A percentile compares a stretch with the other conserved stretches of the same genome.
Evolutionary conservation across 2,797 vertebrate genomes (phyloP).

Genomic region (Lepilemur ruficaudatus): DNA sequence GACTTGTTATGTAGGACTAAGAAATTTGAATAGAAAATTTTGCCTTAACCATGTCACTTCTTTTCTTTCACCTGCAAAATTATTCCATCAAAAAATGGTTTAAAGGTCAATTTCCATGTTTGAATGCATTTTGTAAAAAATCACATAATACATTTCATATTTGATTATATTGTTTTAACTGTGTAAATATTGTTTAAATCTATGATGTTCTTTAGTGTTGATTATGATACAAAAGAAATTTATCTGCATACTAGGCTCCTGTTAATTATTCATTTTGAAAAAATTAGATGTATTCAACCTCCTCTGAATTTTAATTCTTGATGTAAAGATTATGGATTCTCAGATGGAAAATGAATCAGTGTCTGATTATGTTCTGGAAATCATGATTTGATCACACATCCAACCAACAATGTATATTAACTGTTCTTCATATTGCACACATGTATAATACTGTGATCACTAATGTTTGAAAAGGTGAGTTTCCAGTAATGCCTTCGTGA

Average conservation of each 20-base stretch:
- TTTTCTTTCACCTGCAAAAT: not conserved
- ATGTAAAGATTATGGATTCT: not conserved
- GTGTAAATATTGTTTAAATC: not conserved
- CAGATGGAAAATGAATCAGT: not conserved
- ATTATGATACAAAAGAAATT: not conserved
- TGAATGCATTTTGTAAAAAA: not conserved
- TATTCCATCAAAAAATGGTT: not conserved
- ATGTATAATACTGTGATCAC: not conserved
- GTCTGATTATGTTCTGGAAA: not conserved
- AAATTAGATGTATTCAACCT: not conserved
- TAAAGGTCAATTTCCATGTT: not conserved
- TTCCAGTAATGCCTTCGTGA: not conserved
- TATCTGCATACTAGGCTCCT: not conserved
- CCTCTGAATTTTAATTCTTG: slow-evolving; percentile 7
- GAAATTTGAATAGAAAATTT: slow-evolving; percentile 1
- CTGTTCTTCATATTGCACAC: not conserved
- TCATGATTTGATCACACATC: not conserved
- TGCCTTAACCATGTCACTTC: not conserved
- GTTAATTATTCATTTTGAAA: slow-evolving; percentile 33
- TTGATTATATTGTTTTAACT: not conserved
- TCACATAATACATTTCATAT: not conserved
- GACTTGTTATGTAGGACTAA: not conserved
- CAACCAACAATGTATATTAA: not conserved
- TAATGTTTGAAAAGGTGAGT: not conserved
- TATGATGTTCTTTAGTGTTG: not conserved